A percentile compares a stretch with the other conserved stretches of the same genome.
Evolutionary conservation across 2,113 vertebrate species (phyloP).

Genomic region (Xiphias gladius): DNA sequence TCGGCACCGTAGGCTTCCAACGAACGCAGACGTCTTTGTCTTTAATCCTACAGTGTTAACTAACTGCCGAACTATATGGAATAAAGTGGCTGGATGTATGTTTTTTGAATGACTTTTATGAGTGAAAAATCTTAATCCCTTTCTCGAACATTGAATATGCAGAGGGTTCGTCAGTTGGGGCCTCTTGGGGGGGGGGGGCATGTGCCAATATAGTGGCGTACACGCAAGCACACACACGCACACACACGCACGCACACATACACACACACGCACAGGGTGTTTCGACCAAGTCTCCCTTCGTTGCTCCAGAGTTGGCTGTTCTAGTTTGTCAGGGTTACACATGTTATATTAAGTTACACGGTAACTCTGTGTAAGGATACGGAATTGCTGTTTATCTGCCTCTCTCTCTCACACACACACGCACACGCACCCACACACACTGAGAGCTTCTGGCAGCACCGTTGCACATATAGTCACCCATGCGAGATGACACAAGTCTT

Average conservation of each 20-base stretch:
- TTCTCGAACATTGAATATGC: slow-evolving; percentile 20
- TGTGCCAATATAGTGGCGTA: slow-evolving; percentile 8
- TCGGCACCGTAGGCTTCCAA: background rate
- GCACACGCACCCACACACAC: slow-evolving; percentile 11
- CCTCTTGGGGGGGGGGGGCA: slow-evolving; percentile 5
- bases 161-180: slow-evolving; percentile 53
- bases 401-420: slow-evolving; percentile 4
- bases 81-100: background rate
- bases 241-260: slow-evolving; percentile 3
- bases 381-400: slow-evolving; percentile 7
- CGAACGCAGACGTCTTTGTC: background rate
- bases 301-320: slow-evolving; percentile 45
- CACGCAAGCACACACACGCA: slow-evolving; percentile 4
- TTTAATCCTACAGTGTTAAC: background rate
- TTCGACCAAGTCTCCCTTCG: slow-evolving; percentile 21
- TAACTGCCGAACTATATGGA: background rate
- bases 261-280: background rate
- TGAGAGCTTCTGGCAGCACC: slow-evolving; percentile 20
- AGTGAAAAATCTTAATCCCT: background rate
- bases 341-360: slow-evolving; percentile 47
- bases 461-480: slow-evolving; percentile 22
- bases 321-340: slow-evolving; percentile 35
- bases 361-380: slow-evolving; percentile 22
- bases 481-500: slow-evolving; percentile 31
- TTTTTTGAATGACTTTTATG: slow-evolving; percentile 10